Base-by-base conservation (phyloP, 2,113 vertebrate species). In the Peromyscus maniculatus region DNA sequence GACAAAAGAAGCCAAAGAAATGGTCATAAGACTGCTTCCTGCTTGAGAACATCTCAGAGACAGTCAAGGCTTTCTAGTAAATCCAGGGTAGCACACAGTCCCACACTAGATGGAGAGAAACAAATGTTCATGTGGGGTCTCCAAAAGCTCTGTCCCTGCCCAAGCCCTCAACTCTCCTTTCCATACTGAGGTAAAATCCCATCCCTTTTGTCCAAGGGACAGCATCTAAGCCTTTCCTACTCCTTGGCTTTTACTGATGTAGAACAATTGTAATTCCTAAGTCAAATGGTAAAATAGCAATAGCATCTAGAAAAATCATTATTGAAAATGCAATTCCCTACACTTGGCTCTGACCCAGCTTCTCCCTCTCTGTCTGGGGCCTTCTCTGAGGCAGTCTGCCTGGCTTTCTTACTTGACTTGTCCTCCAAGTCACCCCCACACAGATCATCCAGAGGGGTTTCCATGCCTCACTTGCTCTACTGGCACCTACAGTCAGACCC, bases 261-360 rank as follows among this genome's bases (percentile, higher is more conserved):
- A 91, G 28, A 87, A 75, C 55, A 89, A 90, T 43, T 80, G 39
- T 46, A 31, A 59, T 95, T 92, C 91, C 87, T 86, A 91, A 97
- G 39, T 80, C 71, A 82, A 95, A 72, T n/a, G 74, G 91, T 92
- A 94, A 72, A 91, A 93, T 78, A 17, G 26, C 89, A 92, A 96
- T 36, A 78, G 31, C 15, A 75, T 79, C 36, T 94, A 83, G 83
- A 82, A 96, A 96, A 84, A 39, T 9, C 62, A 3, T 92, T 95
- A 95, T 74, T 96, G 62, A 96, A 97, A 92, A 71, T 52, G 33
- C 12, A 16, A 39, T 91, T 97, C 64, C 75, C 36, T 91, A 59
- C 72, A 15, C 2, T 55, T 52, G 94, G 80, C 84, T 87, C 84
- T 28, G 5, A 55, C 71, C 46, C 94, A 80, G 59, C 31, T 94